phyloP scores from a whole-genome alignment of 2,113 vertebrate species.

The Sapajus apella region DNA sequence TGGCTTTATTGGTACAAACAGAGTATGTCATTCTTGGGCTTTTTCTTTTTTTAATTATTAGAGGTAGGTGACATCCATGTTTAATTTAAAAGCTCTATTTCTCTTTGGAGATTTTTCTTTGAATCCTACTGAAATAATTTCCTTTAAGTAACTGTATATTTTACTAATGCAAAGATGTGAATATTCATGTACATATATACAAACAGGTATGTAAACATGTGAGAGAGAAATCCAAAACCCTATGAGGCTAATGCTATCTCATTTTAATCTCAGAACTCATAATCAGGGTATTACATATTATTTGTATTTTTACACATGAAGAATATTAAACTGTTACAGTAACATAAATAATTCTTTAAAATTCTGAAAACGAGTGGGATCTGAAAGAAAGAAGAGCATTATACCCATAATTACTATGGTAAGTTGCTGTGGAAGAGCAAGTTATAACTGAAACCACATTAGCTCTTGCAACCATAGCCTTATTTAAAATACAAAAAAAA shows the following conservation, averaged over 20 bases:
- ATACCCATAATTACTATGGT: not conserved
- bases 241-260: not conserved
- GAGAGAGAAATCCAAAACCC: not conserved
- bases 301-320: not conserved
- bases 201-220: not conserved
- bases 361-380: not conserved
- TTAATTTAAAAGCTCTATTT: slow-evolving; percentile 22
- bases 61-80: not conserved
- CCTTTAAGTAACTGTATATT: not conserved
- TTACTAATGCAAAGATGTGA: not conserved
- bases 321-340: not conserved
- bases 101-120: slow-evolving; percentile 4
- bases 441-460: not conserved
- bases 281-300: not conserved
- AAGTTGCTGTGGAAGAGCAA: not conserved
- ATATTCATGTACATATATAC: not conserved
- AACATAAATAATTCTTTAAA: not conserved
- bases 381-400: not conserved
- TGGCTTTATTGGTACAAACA: not conserved
- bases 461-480: not conserved
- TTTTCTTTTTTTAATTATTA: slow-evolving; percentile 9
- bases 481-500: not conserved
- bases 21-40: not conserved
- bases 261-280: not conserved
- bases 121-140: not conserved